Conservation (phyloP, 2,113 vertebrate species). For the Podarcis muralis region DNA sequence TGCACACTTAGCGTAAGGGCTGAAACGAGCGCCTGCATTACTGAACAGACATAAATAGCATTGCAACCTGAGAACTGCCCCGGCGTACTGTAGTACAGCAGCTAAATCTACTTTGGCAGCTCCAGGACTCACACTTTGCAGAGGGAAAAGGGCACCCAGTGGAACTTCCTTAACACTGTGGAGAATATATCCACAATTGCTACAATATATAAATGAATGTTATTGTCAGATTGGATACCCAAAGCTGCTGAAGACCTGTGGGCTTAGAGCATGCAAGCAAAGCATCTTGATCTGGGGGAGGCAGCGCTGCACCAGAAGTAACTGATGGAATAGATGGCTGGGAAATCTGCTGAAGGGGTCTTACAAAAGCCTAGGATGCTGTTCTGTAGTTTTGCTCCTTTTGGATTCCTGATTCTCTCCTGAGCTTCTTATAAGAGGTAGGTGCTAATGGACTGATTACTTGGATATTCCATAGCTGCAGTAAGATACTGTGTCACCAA, state of each 20-base stretch:
- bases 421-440: neutral
- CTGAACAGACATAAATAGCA: constrained; percentile 46
- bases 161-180: neutral
- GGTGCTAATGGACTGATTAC: neutral
- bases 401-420: neutral
- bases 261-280: neutral
- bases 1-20: constrained; percentile 22
- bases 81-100: constrained; percentile 19
- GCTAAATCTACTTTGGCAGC: constrained; percentile 42
- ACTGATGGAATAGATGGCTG: neutral
- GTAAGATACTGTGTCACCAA: neutral
- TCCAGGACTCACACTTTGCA: constrained; percentile 3
- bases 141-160: neutral
- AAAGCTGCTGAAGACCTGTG: neutral
- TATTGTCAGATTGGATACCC: neutral
- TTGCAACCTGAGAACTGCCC: constrained; percentile 49
- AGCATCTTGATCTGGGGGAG: neutral
- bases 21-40: constrained; percentile 25
- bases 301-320: neutral
- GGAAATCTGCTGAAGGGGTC: neutral
- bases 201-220: no score
- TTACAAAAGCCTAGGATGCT: neutral
- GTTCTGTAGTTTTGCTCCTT: neutral
- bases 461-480: neutral
- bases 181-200: neutral